Evolutionary conservation across 2,797 vertebrate genomes (phyloP), one percentile per base, ranked within the genome.

Genomic region (Gephyroberyx darwinii): DNA sequence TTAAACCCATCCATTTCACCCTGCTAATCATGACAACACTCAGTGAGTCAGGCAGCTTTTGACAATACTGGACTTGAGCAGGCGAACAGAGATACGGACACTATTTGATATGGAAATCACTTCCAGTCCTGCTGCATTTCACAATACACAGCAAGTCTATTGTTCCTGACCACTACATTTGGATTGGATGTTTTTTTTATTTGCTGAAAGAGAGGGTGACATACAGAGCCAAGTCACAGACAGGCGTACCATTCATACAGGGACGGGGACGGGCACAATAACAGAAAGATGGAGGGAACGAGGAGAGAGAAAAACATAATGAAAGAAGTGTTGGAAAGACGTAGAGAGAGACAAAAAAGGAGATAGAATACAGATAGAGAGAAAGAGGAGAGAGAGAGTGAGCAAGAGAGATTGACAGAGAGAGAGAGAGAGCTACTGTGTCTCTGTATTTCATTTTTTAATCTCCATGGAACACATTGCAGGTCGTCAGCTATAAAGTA

Each of bases 401-500:
- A 1, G 31, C 62, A 45, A 13, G 62, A 52, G 50, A 77, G 55
- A 52, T 58, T 74, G 26, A 33, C 26, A 67, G 52, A 48, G 20
- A 5, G 37, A 4, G 33, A 43, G 16, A 41, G 13, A 60, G 33
- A 31, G 47, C 14, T 12, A 52, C 31, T n/a, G 35, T 75, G 79
- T 45, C 67, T 84, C 74, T 67, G 57, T 87, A 73, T 86, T 88
- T 84, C 55, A 57, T 84, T 70, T 86, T 86, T 78, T 85, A 84
- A 87, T 90, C 88, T 90, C 63, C 53, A 39, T 30, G 30, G 82
- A 83, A 70, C 86, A 89, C 76, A 84, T 84, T 91, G 85, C 89
- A 59, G 82, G 77, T 87, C 77, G 72, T 88, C 90, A 90, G 85
- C 88, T 79, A 61, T 81, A 84, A 89, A 89, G 84, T 88, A 88